These are phyloP conservation scores for Odocoileus hemionus DNA, from an alignment of 2,113 vertebrate genomes.

Conservation along the genomic window DNA sequence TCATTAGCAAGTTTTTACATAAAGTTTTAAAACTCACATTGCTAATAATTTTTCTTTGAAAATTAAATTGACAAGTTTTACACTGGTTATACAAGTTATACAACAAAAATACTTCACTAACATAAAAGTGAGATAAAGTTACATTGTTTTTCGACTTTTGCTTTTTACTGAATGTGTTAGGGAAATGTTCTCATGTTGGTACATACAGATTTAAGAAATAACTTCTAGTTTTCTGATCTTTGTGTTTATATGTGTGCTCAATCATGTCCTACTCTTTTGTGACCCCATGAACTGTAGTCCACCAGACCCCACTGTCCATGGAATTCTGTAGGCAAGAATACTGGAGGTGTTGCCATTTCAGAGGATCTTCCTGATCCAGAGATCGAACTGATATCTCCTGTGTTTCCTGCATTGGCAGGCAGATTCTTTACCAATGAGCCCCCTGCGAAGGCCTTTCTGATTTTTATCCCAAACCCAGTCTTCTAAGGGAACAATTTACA, in stretches of 20 bases:
- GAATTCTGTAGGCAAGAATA: background rate
- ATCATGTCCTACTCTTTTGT: background rate
- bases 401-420: background rate
- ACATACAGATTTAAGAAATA: background rate
- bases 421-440: background rate
- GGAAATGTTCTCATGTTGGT: background rate
- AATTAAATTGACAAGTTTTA: background rate
- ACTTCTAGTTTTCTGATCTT: background rate
- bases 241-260: background rate
- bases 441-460: background rate
- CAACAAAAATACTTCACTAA: background rate
- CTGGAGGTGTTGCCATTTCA: background rate
- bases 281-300: background rate
- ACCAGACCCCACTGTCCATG: background rate
- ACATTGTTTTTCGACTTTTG: background rate
- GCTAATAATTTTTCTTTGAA: background rate
- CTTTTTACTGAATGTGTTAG: background rate
- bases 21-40: background rate
- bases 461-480: background rate
- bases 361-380: background rate
- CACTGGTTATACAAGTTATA: background rate
- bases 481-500: background rate
- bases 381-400: rapidly evolving
- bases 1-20: background rate
- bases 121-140: background rate